phyloP scores from a whole-genome alignment of 2,113 vertebrate species.

The Psilopogon haemacephalus region DNA sequence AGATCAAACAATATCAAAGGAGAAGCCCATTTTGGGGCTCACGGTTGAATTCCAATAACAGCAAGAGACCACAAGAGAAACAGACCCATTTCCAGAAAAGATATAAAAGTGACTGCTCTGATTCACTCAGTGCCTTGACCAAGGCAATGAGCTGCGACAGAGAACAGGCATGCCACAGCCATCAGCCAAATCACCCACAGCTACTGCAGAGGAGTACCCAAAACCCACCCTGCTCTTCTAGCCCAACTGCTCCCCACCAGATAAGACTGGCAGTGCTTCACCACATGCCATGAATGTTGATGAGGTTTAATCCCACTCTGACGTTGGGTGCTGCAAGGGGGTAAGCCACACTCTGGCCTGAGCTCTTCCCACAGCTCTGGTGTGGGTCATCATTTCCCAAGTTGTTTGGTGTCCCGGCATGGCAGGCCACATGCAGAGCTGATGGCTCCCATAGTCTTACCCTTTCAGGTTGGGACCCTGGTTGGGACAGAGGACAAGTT shows the following conservation, averaged over 20 bases:
- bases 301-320: neutral
- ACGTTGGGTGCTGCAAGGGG: accelerated
- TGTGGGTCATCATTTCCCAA: neutral
- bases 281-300: accelerated
- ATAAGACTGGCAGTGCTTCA: accelerated
- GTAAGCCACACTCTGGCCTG: accelerated
- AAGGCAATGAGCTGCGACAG: neutral
- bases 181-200: neutral
- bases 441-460: accelerated
- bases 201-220: accelerated
- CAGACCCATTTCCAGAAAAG: neutral
- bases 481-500: neutral
- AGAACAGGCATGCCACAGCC: neutral
- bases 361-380: neutral
- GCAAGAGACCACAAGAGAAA: neutral
- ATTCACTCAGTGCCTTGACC: neutral
- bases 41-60: neutral
- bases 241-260: neutral
- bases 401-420: accelerated
- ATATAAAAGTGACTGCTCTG: neutral
- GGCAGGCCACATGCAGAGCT: neutral
- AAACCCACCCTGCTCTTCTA: neutral
- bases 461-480: neutral
- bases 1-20: neutral
- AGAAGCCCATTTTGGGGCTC: neutral